A percentile compares a stretch with the other conserved stretches of the same genome.
phyloP scores from a whole-genome alignment of 2,888 invertebrate species.

The Parochlus steinenii region DNA sequence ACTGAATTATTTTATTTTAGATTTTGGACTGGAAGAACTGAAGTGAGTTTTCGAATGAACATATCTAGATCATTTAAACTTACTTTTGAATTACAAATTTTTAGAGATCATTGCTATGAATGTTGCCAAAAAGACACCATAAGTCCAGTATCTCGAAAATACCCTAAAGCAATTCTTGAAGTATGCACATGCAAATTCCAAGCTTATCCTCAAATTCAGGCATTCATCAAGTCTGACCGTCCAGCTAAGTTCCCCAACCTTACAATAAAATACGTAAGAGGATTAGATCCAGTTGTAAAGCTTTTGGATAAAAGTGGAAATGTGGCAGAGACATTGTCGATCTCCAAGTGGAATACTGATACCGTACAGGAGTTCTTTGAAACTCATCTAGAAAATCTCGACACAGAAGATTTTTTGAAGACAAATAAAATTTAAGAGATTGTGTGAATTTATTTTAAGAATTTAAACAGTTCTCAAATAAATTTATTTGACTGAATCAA shows the following conservation, averaged over 20 bases:
- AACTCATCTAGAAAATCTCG: conserved; percentile 53
- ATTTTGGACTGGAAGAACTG: conserved; percentile 21
- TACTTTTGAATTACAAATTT: conserved; percentile 4
- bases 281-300: conserved; percentile 86
- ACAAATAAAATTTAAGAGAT: conserved; percentile 36
- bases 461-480: too few relatives aligned
- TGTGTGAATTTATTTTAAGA: too few relatives aligned
- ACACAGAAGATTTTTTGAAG: conserved; percentile 39
- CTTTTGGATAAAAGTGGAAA: conserved; percentile 70
- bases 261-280: conserved; percentile 81
- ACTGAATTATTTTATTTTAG: conserved; percentile 21
- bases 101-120: conserved; percentile 50
- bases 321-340: conserved; percentile 76
- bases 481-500: too few relatives aligned
- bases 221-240: conserved; percentile 87
- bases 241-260: conserved; percentile 83
- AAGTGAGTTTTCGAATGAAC: conserved; percentile 18
- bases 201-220: conserved; percentile 93
- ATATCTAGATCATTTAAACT: not conserved
- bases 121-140: conserved; percentile 66
- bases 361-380: conserved; percentile 91
- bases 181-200: conserved; percentile 98
- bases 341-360: conserved; percentile 98
- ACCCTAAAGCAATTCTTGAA: conserved; percentile 82
- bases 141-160: conserved; percentile 50